Conservation (phyloP, 2,797 vertebrate genomes). For the Syndactyla subalaris region DNA sequence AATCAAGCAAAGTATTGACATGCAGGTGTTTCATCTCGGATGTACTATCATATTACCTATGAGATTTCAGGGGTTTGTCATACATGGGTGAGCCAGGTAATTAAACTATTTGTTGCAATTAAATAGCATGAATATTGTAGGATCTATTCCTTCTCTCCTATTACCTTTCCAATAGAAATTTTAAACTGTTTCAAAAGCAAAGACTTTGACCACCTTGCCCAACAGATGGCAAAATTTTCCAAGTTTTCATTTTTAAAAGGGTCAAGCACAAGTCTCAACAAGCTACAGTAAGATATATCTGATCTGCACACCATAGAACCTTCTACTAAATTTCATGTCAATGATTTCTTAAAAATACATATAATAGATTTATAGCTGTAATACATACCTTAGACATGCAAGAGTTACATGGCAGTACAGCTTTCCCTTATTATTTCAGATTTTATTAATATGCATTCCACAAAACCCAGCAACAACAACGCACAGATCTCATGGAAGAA, state of each 20-base stretch:
- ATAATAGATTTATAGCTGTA: not conserved
- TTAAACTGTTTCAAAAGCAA: not conserved
- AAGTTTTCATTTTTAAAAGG: not conserved
- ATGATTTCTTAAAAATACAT: not conserved
- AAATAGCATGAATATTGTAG: not conserved
- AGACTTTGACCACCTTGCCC: not conserved
- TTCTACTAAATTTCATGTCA: not conserved
- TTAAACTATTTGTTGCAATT: constrained; percentile 57
- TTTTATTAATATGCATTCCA: not conserved
- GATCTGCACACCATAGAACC: not conserved
- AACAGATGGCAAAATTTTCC: not conserved
- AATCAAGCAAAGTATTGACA: not conserved
- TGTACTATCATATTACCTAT: not conserved
- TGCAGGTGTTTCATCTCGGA: constrained; percentile 31
- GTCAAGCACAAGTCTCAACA: not conserved
- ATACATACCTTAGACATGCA: not conserved
- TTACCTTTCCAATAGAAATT: not conserved
- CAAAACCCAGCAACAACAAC: not conserved
- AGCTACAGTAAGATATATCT: not conserved
- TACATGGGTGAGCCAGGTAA: constrained; percentile 6
- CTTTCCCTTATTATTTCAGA: not conserved
- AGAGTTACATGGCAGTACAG: not conserved
- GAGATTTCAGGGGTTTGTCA: not conserved
- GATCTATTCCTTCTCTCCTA: not conserved
- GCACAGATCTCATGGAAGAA: not conserved